A percentile compares a stretch with the other conserved stretches of the same genome.
Conservation (phyloP, 1,140 invertebrate genomes). For the Magallana angulata region DNA sequence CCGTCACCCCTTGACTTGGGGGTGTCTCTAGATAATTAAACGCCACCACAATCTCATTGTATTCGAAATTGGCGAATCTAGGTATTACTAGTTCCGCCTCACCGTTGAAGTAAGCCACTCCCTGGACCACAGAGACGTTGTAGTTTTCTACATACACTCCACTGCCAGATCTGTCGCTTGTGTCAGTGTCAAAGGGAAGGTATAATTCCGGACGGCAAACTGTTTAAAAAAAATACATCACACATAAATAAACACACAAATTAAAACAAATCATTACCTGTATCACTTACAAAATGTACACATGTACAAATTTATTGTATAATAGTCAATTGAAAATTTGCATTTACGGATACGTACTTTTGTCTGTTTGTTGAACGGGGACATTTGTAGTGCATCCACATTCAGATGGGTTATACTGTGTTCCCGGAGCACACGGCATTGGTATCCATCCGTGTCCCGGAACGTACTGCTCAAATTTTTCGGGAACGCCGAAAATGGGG, state of each 20-base stretch:
- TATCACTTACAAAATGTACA: background rate
- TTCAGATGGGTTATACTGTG: conserved; percentile 42
- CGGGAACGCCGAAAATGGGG: conserved; percentile 35
- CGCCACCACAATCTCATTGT: conserved; percentile 19
- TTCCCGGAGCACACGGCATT: conserved; percentile 51
- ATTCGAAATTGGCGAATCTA: conserved; percentile 45
- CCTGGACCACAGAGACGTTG: conserved; percentile 29
- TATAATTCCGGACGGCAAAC: conserved; percentile 50
- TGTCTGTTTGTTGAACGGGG: background rate
- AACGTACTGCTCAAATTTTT: conserved; percentile 20
- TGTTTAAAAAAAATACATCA: background rate
- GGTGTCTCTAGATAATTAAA: conserved; percentile 25
- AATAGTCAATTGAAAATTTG: background rate
- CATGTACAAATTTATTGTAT: no score
- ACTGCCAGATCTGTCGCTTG: conserved; percentile 43
- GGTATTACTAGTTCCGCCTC: conserved; percentile 47
- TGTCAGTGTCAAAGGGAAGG: conserved; percentile 47
- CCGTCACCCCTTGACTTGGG: background rate
- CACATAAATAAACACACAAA: background rate
- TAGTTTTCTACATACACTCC: conserved; percentile 42
- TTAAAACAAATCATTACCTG: background rate
- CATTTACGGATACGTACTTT: conserved; percentile 22
- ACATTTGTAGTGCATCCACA: conserved; percentile 45
- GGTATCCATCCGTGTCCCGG: conserved; percentile 45
- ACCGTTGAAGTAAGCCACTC: conserved; percentile 52